Conservation (phyloP, 2,888 invertebrate genomes). For the Pandemis corylana region DNA sequence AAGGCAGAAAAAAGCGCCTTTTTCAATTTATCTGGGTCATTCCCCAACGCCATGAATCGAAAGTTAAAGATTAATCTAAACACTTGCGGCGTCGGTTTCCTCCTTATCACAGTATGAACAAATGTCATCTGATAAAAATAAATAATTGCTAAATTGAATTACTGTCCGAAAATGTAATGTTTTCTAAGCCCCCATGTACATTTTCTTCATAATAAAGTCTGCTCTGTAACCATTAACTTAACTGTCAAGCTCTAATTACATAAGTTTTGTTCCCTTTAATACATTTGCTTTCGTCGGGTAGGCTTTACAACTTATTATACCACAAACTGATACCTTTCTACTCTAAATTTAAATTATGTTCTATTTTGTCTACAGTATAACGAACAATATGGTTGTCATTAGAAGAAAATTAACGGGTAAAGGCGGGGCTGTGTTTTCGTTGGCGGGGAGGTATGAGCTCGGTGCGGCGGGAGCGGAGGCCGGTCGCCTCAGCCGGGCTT, state of each 20-base stretch:
- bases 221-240: conserved; percentile 19
- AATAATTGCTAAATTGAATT: neutral
- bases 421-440: conserved; percentile 61
- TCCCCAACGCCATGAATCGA: neutral
- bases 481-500: conserved; percentile 60
- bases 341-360: conserved; percentile 39
- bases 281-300: conserved; percentile 22
- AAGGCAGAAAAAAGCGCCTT: neutral
- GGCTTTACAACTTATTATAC: conserved; percentile 19
- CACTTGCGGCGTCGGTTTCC: neutral
- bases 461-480: conserved; percentile 75
- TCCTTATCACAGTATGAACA: neutral
- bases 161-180: neutral
- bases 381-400: conserved; percentile 46
- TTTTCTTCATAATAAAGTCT: neutral
- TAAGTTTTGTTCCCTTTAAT: conserved; percentile 35
- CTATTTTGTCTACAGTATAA: conserved; percentile 51
- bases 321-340: conserved; percentile 26
- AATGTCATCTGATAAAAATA: neutral
- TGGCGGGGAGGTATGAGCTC: conserved; percentile 73
- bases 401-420: conserved; percentile 47
- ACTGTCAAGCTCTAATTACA: conserved; percentile 25
- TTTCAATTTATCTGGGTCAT: neutral
- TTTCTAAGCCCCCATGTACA: neutral
- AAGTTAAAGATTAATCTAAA: neutral